Base-by-base conservation (phyloP, 2,113 vertebrate species). In the Leucopsar rothschildi region DNA sequence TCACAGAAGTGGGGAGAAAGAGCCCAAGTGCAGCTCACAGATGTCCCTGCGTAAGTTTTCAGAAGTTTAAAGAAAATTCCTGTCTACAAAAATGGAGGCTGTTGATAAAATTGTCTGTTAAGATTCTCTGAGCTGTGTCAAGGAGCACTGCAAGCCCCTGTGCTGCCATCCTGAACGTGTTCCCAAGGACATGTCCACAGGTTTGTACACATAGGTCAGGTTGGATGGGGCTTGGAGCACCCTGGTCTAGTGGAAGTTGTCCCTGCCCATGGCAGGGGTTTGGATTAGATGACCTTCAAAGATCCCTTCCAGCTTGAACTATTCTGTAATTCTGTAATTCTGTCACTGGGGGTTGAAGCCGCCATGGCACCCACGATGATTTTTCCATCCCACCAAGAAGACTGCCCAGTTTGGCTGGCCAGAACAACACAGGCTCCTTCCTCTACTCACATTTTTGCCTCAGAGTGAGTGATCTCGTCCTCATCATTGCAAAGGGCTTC, bases 361-460 rank as follows among this genome's bases (percentile, higher is more conserved):
- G 0, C 53, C n/a, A 5, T 0, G 3, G 37, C 44, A 12, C 29
- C 16, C 4, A 2, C 35, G 37, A 44, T 11, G 14, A 2, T n/a
- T 88, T 92, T 39, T 68, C 79, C 24, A 31, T 59, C 79, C 82
- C 82, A 27, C 18, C 22, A 24, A 28, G 22, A 10, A 49, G 6
- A 64, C 27, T 2, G 3, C 17, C 7, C 14, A 11, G 20, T 70
- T 29, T 33, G 37, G 29, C 33, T 3, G 3, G 22, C 56, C 65
- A 45, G 57, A 82, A 22, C 24, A 50, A 16, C 2, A 0, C 6
- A 39, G 25, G 31, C 60, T 80, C 57, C 33, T 29, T 86, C 44
- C 24, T 20, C 16, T 95, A 98, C 98, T 98, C 70, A 98, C 98
- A 99, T 98, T 97, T 98, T 98, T 52, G 98, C 98, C 88, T 98